These are phyloP conservation scores for Mastacembelus armatus DNA, from an alignment of 2,797 vertebrate genomes.

Conservation along the genomic window DNA sequence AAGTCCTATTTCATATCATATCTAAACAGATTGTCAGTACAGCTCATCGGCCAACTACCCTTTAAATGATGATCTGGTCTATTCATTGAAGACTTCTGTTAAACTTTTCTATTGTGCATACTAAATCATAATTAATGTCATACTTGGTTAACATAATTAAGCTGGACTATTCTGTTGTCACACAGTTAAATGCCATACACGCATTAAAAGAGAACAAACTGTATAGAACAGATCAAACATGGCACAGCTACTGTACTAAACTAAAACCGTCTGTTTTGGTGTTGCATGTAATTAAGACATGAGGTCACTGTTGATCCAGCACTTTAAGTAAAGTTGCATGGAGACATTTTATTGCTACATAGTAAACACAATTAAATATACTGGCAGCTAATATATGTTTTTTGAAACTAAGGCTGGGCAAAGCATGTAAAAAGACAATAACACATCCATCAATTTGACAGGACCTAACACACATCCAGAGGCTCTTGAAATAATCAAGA, in stretches of 20 bases:
- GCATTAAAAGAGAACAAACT: too few species aligned
- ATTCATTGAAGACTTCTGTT: too few species aligned
- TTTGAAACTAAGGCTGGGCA: slow-evolving; percentile 36
- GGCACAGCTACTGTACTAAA: slow-evolving; percentile 17
- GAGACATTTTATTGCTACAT: slow-evolving; percentile 28
- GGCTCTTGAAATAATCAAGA: slow-evolving; percentile 69
- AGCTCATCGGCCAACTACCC: too few species aligned
- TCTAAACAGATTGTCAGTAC: too few species aligned
- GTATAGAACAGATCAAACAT: not conserved
- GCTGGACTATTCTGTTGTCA: too few species aligned
- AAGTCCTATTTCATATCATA: too few species aligned
- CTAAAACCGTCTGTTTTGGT: not conserved
- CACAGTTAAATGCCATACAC: too few species aligned
- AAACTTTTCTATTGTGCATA: too few species aligned
- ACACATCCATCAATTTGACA: slow-evolving; percentile 72
- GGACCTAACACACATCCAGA: slow-evolving; percentile 42
- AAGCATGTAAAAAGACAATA: slow-evolving; percentile 46
- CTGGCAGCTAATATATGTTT: slow-evolving; percentile 55
- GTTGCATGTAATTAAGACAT: not conserved
- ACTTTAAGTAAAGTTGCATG: slow-evolving; percentile 15
- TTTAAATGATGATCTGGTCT: too few species aligned
- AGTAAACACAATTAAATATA: slow-evolving; percentile 45
- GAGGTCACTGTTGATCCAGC: slow-evolving; percentile 18
- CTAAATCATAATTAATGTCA: too few species aligned
- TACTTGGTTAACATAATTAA: too few species aligned